Percentiles rank a stretch among this genome's conserved stretches.
Evolutionary conservation across 2,797 vertebrate genomes (phyloP).

Genomic region (Gephyroberyx darwinii): DNA sequence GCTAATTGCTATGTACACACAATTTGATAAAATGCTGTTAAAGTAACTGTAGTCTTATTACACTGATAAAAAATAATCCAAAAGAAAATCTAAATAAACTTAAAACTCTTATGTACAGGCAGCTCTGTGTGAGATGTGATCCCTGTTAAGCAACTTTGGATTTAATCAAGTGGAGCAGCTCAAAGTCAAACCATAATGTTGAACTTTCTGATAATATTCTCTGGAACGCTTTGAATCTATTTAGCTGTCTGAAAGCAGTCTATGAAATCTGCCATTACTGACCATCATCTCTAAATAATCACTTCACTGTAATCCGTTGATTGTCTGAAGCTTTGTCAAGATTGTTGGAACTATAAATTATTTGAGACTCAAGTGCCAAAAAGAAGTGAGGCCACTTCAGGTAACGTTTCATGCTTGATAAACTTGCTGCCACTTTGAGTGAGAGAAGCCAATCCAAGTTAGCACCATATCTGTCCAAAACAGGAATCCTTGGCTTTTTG

Average conservation of each 20-base stretch:
- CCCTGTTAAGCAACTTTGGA: constrained; percentile 59
- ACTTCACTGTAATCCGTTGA: constrained; percentile 60
- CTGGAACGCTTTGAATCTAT: constrained; percentile 66
- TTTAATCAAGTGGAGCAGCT: constrained; percentile 57
- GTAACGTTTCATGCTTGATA: constrained; percentile 34
- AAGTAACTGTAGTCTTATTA: constrained; percentile 44
- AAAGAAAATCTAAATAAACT: constrained; percentile 47
- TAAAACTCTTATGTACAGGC: constrained; percentile 69
- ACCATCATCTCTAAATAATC: constrained; percentile 26
- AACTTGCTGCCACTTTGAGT: constrained; percentile 31
- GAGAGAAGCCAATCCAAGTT: constrained; percentile 39
- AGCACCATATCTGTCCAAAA: constrained; percentile 42
- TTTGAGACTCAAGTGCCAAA: constrained; percentile 64
- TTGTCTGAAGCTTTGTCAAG: constrained; percentile 77
- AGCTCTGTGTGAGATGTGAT: constrained; percentile 62
- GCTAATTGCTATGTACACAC: constrained; percentile 13
- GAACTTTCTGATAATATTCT: constrained; percentile 40
- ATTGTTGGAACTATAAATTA: constrained; percentile 57
- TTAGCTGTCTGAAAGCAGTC: constrained; percentile 36
- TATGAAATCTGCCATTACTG: constrained; percentile 18
- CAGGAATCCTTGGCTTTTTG: constrained; percentile 28
- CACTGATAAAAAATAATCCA: constrained; percentile 37
- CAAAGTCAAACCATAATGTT: constrained; percentile 23
- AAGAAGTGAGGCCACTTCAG: constrained; percentile 22
- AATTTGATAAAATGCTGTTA: constrained; percentile 40